Evolutionary conservation across 1,140 invertebrate species (phyloP).

Genomic region (Brachystomella parvula): DNA sequence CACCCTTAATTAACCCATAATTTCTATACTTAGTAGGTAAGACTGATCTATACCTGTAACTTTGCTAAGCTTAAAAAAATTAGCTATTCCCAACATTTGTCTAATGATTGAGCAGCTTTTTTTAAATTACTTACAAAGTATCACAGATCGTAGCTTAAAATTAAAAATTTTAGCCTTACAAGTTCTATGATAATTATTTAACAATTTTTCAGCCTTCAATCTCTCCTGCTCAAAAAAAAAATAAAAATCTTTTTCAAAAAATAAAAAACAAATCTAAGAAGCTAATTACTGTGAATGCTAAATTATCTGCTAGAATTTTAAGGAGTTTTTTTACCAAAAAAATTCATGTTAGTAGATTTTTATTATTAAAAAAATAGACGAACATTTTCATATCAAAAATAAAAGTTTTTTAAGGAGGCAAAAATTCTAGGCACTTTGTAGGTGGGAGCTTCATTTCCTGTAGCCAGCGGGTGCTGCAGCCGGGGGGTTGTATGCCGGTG

Average conservation of each 20-base stretch:
- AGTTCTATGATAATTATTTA: neutral
- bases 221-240: too few species aligned
- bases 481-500: too few species aligned
- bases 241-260: neutral
- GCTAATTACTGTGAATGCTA: neutral
- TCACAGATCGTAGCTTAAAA: neutral
- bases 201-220: neutral
- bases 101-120: neutral
- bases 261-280: neutral
- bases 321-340: neutral
- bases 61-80: too few species aligned
- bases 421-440: too few species aligned
- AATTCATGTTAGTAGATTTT: neutral
- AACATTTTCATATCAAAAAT: too few species aligned
- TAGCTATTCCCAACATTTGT: neutral
- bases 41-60: too few species aligned
- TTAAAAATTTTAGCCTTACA: neutral
- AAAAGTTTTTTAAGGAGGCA: too few species aligned
- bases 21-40: too few species aligned
- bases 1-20: too few species aligned
- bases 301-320: neutral
- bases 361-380: neutral
- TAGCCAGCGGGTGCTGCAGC: neutral
- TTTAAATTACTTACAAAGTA: slow-evolving; percentile 1
- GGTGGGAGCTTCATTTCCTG: neutral